Base-by-base conservation (phyloP, 2,888 invertebrate species). In the Idaea straminata region DNA sequence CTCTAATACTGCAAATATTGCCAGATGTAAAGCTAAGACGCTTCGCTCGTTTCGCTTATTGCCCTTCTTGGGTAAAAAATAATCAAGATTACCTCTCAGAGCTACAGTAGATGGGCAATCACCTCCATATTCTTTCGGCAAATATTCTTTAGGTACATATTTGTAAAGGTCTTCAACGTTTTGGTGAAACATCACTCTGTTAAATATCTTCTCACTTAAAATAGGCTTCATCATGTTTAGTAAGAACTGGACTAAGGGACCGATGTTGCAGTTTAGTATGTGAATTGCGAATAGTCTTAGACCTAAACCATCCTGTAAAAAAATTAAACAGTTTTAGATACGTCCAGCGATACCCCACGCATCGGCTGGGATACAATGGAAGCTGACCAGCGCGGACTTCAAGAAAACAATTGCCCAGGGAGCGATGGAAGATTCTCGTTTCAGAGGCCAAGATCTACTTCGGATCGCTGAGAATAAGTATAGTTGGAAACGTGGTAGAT, bases 101-200 rank as follows among this genome's bases (percentile, higher is more conserved):
- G 61, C 62, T 13, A 58, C 47, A 35, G 62, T n/a, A 35, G 62
- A 60, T 3, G 66, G 65, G 7, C 63, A n/a, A 38, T 69, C 61
- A 1, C 70, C 70, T 0, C 70, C 72, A 62, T 69, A 69, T 15
- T 70, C 70, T 3, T 63, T 65, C 0, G 65, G 66, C 2, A 72
- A 15, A 47, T 68, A 70, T 16, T 72, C 66, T 6, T 65, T 70
- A 6, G 70, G 72, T 4, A 70, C 15, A 15, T 60, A 35, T n/a
- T 69, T 57, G 6, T 62, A 60, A 0, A 72, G 35, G 0, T 57
- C 62, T 6, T 70, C 66, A 2, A 64, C 15, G 5, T 15, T 35
- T 1, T 66, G 25, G 16, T 66, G 64, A n/a, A 68, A 65, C 35
- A 62, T 16, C 6, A 66, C 61, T 10, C 70, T 64, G 0, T 16